A percentile compares a stretch with the other conserved stretches of the same genome.
Evolutionary conservation across 2,797 vertebrate species (phyloP).

Genomic region (Brotula barbata): DNA sequence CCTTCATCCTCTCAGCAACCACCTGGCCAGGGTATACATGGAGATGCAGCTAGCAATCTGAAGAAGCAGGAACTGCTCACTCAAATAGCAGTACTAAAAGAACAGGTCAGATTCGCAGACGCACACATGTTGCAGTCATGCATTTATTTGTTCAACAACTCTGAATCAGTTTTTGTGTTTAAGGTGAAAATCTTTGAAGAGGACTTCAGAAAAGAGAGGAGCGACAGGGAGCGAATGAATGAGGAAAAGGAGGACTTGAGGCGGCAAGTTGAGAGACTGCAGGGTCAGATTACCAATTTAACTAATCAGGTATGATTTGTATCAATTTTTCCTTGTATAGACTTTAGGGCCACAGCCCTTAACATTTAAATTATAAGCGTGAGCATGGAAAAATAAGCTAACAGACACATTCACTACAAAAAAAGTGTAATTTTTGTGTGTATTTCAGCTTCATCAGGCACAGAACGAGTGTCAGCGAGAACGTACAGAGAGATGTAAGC

Average conservation of each 20-base stretch:
- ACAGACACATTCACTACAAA: too few species aligned
- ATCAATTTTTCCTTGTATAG: not conserved
- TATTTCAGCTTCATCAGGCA: constrained; percentile 83
- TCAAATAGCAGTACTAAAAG: constrained; percentile 93
- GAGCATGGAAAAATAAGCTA: too few species aligned
- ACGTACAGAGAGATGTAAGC: constrained; percentile 89
- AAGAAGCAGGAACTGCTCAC: constrained; percentile 92
- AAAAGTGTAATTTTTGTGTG: constrained; percentile 14
- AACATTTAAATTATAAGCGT: too few species aligned
- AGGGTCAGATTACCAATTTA: constrained; percentile 89
- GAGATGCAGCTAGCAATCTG: constrained; percentile 78
- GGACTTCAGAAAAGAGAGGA: constrained; percentile 95
- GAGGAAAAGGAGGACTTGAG: constrained; percentile 97
- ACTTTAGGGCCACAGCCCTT: too few species aligned
- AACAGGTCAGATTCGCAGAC: constrained; percentile 82
- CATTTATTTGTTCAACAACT: not conserved
- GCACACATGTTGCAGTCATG: not conserved
- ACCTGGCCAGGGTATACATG: constrained; percentile 74
- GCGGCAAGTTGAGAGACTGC: constrained; percentile 90
- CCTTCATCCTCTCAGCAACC: constrained; percentile 80
- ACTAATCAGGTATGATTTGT: constrained; percentile 83
- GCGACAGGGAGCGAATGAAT: constrained; percentile 96
- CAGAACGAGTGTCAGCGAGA: constrained; percentile 91
- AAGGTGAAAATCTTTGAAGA: constrained; percentile 99
- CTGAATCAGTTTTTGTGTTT: constrained; percentile 5